Percentiles rank a stretch among this genome's conserved stretches.
phyloP scores from a whole-genome alignment of 2,888 invertebrate genomes.

The Hybos culiciformis region DNA sequence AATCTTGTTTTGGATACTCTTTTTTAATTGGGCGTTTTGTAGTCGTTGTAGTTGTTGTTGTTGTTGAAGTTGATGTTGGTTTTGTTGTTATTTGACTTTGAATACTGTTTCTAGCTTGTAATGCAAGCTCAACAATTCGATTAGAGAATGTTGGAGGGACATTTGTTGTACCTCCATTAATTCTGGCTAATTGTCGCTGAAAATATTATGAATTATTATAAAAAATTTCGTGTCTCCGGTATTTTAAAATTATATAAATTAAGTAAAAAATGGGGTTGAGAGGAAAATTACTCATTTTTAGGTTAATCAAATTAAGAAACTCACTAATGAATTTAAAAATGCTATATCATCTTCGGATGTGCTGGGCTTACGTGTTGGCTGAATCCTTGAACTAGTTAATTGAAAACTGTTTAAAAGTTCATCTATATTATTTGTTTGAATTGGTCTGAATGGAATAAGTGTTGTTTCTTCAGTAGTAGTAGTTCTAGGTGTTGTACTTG shows the following conservation, averaged over 20 bases:
- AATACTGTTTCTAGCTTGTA: constrained; percentile 34
- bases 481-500: constrained; percentile 20
- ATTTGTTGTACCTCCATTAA: constrained; percentile 9
- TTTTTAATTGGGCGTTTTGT: constrained; percentile 19
- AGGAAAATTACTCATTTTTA: not conserved
- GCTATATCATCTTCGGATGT: constrained; percentile 43
- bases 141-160: constrained; percentile 34
- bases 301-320: constrained; percentile 7
- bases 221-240: not conserved
- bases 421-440: constrained; percentile 25
- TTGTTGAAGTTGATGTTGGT: not conserved
- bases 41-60: constrained; percentile 22
- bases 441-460: too few species aligned
- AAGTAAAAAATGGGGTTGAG: too few species aligned
- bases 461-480: constrained; percentile 23
- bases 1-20: constrained; percentile 14
- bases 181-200: constrained; percentile 15
- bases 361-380: constrained; percentile 35
- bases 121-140: constrained; percentile 40
- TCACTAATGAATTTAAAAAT: constrained; percentile 47
- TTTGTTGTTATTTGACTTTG: constrained; percentile 9
- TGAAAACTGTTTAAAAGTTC: constrained; percentile 13
- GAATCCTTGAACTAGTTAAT: not conserved
- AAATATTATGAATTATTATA: not conserved
- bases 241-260: not conserved